Base-by-base conservation (phyloP, 1,140 invertebrate genomes). In the Bicyclus anynana region DNA sequence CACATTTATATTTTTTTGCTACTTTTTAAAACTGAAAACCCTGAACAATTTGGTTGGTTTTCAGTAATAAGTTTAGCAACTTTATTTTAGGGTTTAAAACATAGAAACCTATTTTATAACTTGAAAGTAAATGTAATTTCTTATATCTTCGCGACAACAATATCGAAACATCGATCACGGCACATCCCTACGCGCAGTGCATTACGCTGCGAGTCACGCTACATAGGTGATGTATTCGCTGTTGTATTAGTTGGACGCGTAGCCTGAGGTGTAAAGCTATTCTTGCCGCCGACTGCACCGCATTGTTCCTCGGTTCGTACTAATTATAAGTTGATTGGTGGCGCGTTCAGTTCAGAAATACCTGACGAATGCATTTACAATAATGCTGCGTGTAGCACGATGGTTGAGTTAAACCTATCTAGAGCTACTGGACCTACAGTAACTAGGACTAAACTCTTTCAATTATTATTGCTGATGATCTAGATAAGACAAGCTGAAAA, bases 271-370 rank as follows among this genome's bases (percentile, higher is more conserved):
- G 42, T 44, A 44, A 44, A 44, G 42, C 20, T 44, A 44, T 44
- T 44, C 21, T n/a, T n/a, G 42, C 13, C 17, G 6, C 12, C 42
- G 29, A 33, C 29, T 33, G 29, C 42, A 21, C 7, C 14, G 42
- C 42, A 44, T 44, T 44, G 42, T 44, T 44, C 14, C 42, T 44
- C 20, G 20, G 42, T 44, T 23, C 42, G 17, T 21, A 44, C 42
- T 44, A 44, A 44, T 44, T 44, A 44, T 44, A 44, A 40, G 16
- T 17, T n/a, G 42, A 44, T 44, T 44, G 42, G 17, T 44, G n/a
- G 42, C 20, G 10, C 18, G 10, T 33, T 40, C 5, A 23, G 17
- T 44, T 44, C 42, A 5, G 14, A 44, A 44, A 44, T 44, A 44
- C 42, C 42, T 44, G 42, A 21, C 18, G 42, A 44, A 44, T 44